Conservation (phyloP, 2,797 vertebrate genomes). For the Agapornis canus region DNA sequence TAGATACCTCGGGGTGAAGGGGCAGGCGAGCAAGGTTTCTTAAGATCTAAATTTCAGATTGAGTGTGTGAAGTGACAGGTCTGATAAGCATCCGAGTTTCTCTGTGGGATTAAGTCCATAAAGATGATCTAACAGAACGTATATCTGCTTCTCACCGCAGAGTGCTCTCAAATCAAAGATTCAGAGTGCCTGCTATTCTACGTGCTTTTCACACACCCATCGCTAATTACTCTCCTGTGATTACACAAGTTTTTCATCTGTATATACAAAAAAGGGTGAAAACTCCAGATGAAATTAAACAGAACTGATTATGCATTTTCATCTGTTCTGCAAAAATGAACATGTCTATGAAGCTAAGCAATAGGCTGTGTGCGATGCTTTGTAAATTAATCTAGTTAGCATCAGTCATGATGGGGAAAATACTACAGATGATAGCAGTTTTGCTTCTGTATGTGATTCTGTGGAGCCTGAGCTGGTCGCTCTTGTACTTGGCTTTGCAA, state of each 20-base stretch:
- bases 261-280: background rate
- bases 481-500: background rate
- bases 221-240: background rate
- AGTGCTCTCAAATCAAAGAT: background rate
- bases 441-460: background rate
- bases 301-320: background rate
- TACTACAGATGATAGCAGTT: background rate
- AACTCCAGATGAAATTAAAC: conserved; percentile 1
- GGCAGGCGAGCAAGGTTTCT: background rate
- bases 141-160: background rate
- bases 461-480: background rate
- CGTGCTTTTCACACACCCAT: background rate
- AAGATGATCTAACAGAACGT: background rate
- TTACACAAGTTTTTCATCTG: background rate
- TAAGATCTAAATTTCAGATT: background rate
- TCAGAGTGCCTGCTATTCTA: background rate
- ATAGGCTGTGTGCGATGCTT: background rate
- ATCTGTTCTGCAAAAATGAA: background rate
- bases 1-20: conserved; percentile 13
- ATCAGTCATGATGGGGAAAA: background rate
- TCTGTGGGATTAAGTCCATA: background rate
- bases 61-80: background rate
- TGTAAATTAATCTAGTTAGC: background rate
- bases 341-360: background rate
- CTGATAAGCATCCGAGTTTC: background rate